Base-by-base conservation (phyloP, 2,113 vertebrate species). In the Saimiri boliviensis region DNA sequence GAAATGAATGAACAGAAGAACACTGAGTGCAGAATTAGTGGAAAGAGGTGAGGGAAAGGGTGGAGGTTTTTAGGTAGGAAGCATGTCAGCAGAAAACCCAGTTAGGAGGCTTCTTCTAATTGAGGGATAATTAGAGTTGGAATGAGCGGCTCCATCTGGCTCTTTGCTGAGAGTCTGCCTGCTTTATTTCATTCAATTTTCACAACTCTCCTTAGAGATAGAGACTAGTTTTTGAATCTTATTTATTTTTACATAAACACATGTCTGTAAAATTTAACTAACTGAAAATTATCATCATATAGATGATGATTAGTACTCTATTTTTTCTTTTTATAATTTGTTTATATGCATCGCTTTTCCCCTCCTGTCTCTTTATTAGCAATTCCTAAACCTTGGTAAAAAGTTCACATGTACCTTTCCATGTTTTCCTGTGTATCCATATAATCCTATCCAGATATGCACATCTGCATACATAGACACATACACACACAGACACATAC, bases 61-160 rank as follows among this genome's bases (percentile, higher is more conserved):
- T 25, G 2, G 37, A 11, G 30, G 27, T 10, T 25, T 52, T 5
- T 4, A 1, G 45, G 42, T 17, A 13, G 58, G 45, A 47, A 60
- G 23, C 0, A 0, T 0, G 17, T 2, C 3, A 47, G 25, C 85
- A 35, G 83, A 73, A 37, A 80, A 13, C 63, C 2, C 0, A 5
- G 20, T 8, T 4, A 1, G 68, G 56, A 52, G 30, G 37, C 40
- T 52, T 17, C 0, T 21, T 27, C 42, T 77, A 27, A 49, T 1
- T 2, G 80, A 71, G 25, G 56, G 87, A 37, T 40, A 6, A 37
- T 89, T 68, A 6, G 19, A 60, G 45, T 25, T 17, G 30, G 73
- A 80, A 19, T 1, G 13, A 35, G 68, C 9, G 0, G 79, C 35
- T 71, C 42, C 79, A 35, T 81, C 77, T 71, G 90, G 77, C 88